These are phyloP conservation scores for Diarsia brunnea DNA, from an alignment of 2,888 invertebrate genomes.

Conservation along the genomic window DNA sequence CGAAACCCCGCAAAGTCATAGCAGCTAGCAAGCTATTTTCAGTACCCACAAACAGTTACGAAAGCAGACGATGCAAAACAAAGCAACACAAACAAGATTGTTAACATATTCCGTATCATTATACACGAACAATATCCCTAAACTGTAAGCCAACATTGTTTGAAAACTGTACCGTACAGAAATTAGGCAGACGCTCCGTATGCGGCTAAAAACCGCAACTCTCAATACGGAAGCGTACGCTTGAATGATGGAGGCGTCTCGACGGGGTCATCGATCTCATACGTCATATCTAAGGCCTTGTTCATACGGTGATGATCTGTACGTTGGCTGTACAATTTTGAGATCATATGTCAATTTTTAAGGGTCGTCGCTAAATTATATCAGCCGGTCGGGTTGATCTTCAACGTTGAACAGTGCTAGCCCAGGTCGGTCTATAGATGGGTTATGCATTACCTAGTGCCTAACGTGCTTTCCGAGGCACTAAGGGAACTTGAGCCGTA, in stretches of 20 bases:
- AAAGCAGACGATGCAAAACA: conserved; percentile 36
- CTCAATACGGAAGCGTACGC: conserved; percentile 71
- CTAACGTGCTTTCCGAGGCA: neutral
- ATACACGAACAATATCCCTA: conserved; percentile 48
- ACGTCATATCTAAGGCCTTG: conserved; percentile 70
- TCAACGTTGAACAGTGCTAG: neutral
- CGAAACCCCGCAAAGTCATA: conserved; percentile 2
- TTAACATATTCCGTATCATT: conserved; percentile 52
- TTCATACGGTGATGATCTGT: neutral
- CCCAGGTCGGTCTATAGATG: neutral
- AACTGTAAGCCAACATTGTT: conserved; percentile 57
- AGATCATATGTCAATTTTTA: neutral
- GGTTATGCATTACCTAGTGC: neutral
- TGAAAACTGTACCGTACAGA: conserved; percentile 52
- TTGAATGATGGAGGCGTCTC: conserved; percentile 79
- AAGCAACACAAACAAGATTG: conserved; percentile 51
- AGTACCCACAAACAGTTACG: conserved; percentile 26
- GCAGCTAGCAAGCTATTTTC: conserved; percentile 24
- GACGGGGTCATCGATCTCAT: conserved; percentile 74
- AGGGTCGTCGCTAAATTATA: neutral
- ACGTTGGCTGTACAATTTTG: neutral
- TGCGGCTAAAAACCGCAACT: conserved; percentile 71
- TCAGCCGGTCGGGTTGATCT: too few relatives aligned
- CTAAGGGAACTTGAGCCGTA: neutral
- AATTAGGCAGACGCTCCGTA: conserved; percentile 57